Base-by-base conservation (phyloP, 1,140 invertebrate species). In the Luehdorfia chinensis region DNA sequence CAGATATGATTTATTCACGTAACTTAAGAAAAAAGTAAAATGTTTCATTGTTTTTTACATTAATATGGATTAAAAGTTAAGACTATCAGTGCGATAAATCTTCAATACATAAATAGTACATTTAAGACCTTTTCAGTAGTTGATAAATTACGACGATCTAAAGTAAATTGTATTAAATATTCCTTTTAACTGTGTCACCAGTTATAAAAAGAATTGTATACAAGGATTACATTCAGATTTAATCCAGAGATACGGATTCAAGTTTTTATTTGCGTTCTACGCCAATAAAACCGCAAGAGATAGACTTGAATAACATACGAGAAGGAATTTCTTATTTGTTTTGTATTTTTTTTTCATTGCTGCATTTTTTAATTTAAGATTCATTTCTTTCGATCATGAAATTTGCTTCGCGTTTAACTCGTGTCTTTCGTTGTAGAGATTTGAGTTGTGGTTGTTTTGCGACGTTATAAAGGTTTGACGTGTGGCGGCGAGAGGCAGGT, bases 301-400 rank as follows among this genome's bases (percentile, higher is more conserved):
- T 18, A 28, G 25, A 14, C 37, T 41, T 25, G 21, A 27, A 41
- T 41, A 43, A 43, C 23, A 11, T 27, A 28, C 37, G 37, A 43
- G 37, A 18, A 43, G n/a, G 12, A 11, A 43, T 43, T 23, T 43
- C 39, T 8, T 25, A 9, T 18, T 15, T 30, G n/a, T 43, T 43
- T 43, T 30, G 14, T 12, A 16, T 15, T 13, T 11, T 5, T 16
- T 31, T 43, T 23, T 43, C 30, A 30, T 30, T 43, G 15, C 25
- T 12, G 37, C 37, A 7, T 16, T 43, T 43, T 43, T 43, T 30
- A 30, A 43, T 30, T 43, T 30, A 18, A 43, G 25, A 43, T 43
- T 43, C 39, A 43, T 43, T 43, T 43, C 39, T 43, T 43, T 43
- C 39, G 39, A 43, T 28, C 39, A 28, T 27, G 27, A 14, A 25